A percentile compares a stretch with the other conserved stretches of the same genome.
Conservation (phyloP, 1,140 invertebrate species). For the Cherax destructor region DNA sequence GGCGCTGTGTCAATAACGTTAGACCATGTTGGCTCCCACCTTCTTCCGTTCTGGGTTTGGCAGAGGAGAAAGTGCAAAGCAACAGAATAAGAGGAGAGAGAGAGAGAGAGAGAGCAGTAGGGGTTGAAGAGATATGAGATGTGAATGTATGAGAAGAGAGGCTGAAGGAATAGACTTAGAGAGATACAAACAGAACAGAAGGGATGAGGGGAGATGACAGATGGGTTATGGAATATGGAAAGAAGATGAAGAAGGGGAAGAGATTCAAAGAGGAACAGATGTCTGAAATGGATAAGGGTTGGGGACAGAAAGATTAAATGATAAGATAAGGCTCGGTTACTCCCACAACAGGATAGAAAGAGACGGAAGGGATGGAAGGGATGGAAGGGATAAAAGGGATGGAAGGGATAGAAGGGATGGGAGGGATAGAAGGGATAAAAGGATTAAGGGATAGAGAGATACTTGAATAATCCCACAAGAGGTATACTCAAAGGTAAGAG, state of each 20-base stretch:
- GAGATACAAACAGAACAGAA: neutral
- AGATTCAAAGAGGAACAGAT: too few relatives aligned
- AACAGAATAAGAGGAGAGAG: neutral
- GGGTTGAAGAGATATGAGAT: too few relatives aligned
- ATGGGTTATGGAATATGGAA: neutral
- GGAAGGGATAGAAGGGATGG: neutral
- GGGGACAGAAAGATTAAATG: neutral
- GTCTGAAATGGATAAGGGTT: too few relatives aligned
- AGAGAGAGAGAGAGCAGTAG: neutral
- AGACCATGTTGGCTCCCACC: neutral
- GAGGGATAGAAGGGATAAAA: neutral
- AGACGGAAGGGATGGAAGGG: neutral
- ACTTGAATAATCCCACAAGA: neutral
- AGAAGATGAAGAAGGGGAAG: neutral
- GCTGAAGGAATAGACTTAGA: too few relatives aligned
- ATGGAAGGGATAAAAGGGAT: neutral
- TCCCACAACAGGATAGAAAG: neutral
- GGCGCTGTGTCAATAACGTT: neutral
- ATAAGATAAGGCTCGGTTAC: neutral
- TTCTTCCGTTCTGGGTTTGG: neutral
- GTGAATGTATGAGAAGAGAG: too few relatives aligned
- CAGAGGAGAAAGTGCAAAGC: neutral
- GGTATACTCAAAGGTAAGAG: neutral
- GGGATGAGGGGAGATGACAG: neutral
- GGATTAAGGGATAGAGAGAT: neutral